Conservation (phyloP, 2,113 vertebrate genomes). For the Cephalopterus ornatus region DNA sequence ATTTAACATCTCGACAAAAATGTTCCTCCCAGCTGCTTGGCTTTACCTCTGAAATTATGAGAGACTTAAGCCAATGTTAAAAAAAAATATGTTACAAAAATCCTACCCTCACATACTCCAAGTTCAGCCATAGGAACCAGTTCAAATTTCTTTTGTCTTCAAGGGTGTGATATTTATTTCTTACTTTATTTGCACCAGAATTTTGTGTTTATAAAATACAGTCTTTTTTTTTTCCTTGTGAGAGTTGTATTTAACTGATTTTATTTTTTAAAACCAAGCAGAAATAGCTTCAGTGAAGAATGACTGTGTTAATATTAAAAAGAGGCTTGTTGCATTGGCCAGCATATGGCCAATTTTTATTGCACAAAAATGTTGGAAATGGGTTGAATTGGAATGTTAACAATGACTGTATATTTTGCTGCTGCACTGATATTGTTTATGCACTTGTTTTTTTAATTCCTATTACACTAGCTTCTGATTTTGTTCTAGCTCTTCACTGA, state of each 20-base stretch:
- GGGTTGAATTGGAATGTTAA: constrained; percentile 71
- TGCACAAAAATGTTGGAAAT: constrained; percentile 72
- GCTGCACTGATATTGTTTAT: constrained; percentile 72
- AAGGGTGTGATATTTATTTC: constrained; percentile 64
- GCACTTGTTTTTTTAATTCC: constrained; percentile 68
- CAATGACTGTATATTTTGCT: constrained; percentile 69
- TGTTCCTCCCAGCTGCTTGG: constrained; percentile 54
- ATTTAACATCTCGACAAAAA: constrained; percentile 18
- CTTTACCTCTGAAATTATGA: constrained; percentile 44
- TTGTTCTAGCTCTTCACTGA: constrained; percentile 62
- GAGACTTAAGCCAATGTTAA: constrained; percentile 60
- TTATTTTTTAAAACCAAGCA: constrained; percentile 54
- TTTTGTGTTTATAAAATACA: constrained; percentile 47
- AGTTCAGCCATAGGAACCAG: constrained; percentile 53
- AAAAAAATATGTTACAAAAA: constrained; percentile 48
- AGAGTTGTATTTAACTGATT: constrained; percentile 56
- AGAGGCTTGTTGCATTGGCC: constrained; percentile 66
- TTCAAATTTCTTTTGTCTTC: constrained; percentile 56
- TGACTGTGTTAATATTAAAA: constrained; percentile 60
- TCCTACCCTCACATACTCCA: constrained; percentile 47
- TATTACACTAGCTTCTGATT: constrained; percentile 58
- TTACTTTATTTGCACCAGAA: constrained; percentile 56
- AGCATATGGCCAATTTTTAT: constrained; percentile 62
- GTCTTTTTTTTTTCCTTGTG: constrained; percentile 1
- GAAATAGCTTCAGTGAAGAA: constrained; percentile 54